These are phyloP conservation scores for Caenorhabditis sp. DNA, from an alignment of 2,888 invertebrate genomes.

Conservation along the genomic window DNA sequence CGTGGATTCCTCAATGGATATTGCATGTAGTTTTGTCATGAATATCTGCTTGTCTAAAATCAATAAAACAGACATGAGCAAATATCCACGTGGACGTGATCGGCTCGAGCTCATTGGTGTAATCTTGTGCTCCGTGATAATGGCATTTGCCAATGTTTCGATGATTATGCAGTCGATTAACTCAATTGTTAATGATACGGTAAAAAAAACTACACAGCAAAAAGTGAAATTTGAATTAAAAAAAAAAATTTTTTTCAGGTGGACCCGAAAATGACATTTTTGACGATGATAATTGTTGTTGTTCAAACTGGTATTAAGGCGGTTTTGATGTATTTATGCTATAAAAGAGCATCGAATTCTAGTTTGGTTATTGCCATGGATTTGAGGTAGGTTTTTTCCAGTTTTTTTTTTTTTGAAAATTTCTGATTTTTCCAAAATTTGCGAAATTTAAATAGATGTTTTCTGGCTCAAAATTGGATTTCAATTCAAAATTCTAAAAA, in stretches of 20 bases:
- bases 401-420: neutral
- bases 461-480: too few relatives aligned
- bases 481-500: too few relatives aligned
- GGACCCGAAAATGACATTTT: slow-evolving; percentile 41
- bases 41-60: slow-evolving; percentile 36
- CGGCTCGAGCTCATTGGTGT: slow-evolving; percentile 45
- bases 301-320: slow-evolving; percentile 40
- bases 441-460: too few relatives aligned
- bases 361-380: slow-evolving; percentile 43
- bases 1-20: slow-evolving; percentile 51
- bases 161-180: slow-evolving; percentile 50
- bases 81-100: slow-evolving; percentile 38
- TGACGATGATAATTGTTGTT: slow-evolving; percentile 36
- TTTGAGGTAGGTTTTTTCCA: slow-evolving; percentile 13
- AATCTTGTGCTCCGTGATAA: slow-evolving; percentile 38
- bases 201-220: too few relatives aligned
- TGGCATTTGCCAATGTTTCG: slow-evolving; percentile 50
- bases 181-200: slow-evolving; percentile 43
- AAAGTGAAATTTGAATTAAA: too few relatives aligned
- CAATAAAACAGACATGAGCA: slow-evolving; percentile 24
- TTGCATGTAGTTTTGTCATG: slow-evolving; percentile 45
- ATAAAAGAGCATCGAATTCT: slow-evolving; percentile 29
- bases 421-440: too few relatives aligned
- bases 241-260: too few relatives aligned
- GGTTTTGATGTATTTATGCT: slow-evolving; percentile 40